Percentiles rank a stretch among this genome's conserved stretches.
Conservation (phyloP, 1,140 invertebrate species). For the Zaprionus tsacasi region DNA sequence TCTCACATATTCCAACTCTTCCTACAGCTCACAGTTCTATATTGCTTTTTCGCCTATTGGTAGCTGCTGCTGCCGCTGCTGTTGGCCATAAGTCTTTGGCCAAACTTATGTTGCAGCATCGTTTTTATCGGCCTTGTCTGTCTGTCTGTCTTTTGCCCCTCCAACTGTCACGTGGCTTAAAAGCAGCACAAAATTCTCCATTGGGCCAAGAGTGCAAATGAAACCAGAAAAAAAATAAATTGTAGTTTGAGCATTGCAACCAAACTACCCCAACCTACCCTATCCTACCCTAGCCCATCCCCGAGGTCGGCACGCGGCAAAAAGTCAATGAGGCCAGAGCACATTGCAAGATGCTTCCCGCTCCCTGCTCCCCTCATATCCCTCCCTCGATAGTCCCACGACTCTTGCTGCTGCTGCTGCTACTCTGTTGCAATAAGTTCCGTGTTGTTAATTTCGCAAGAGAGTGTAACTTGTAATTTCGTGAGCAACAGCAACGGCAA, state of each 20-base stretch:
- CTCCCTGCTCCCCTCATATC: neutral
- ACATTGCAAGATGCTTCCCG: slow-evolving; percentile 7
- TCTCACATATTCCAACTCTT: too few relatives aligned
- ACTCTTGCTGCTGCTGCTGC: slow-evolving; percentile 14
- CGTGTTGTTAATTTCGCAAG: slow-evolving; percentile 81
- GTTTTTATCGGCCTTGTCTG: slow-evolving; percentile 22
- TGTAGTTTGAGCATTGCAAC: slow-evolving; percentile 40
- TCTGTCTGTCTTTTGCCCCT: slow-evolving; percentile 3
- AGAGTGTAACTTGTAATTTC: slow-evolving; percentile 83
- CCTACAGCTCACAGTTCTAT: neutral
- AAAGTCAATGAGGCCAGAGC: slow-evolving; percentile 65
- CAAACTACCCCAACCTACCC: neutral
- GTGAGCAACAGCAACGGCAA: slow-evolving; percentile 54
- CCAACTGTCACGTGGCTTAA: slow-evolving; percentile 26
- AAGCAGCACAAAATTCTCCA: slow-evolving; percentile 13
- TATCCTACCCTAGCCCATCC: neutral
- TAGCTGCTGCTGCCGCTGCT: neutral
- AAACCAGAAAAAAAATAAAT: neutral
- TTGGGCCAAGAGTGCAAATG: slow-evolving; percentile 6
- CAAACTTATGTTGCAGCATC: slow-evolving; percentile 27
- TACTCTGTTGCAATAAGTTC: slow-evolving; percentile 75
- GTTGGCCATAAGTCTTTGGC: slow-evolving; percentile 47
- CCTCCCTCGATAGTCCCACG: neutral
- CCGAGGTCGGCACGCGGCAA: slow-evolving; percentile 41
- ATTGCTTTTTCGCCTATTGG: neutral